phyloP scores from a whole-genome alignment of 2,888 invertebrate genomes.

The Agriopis aurantiaria region DNA sequence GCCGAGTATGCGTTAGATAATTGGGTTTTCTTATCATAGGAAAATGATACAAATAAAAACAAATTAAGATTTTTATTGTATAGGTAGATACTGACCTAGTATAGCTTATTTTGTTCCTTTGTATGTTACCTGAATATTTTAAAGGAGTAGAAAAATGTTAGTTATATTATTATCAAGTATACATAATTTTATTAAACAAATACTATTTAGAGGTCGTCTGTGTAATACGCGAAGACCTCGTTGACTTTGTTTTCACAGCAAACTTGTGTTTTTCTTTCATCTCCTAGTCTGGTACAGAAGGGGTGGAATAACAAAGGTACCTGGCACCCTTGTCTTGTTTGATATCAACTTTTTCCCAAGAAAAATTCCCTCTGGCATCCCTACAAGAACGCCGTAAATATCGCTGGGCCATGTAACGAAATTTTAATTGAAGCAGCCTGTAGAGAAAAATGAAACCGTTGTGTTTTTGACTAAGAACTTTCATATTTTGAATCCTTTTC shows the following conservation, averaged over 20 bases:
- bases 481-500: too few species aligned
- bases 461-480: neutral
- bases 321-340: slow-evolving; percentile 17
- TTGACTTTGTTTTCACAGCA: slow-evolving; percentile 52
- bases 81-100: too few species aligned
- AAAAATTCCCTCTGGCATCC: neutral
- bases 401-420: neutral
- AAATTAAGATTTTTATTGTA: neutral
- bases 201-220: neutral
- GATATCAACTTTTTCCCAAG: neutral
- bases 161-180: too few species aligned
- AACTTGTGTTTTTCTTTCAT: slow-evolving; percentile 51
- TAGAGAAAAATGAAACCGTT: too few species aligned
- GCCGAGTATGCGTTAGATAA: slow-evolving; percentile 29
- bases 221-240: slow-evolving; percentile 47
- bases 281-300: slow-evolving; percentile 32
- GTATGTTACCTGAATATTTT: too few species aligned
- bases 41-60: slow-evolving; percentile 20
- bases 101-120: neutral
- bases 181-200: neutral
- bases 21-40: slow-evolving; percentile 37
- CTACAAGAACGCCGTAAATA: neutral
- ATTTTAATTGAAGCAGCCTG: neutral
- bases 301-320: slow-evolving; percentile 45
- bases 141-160: too few species aligned